Evolutionary conservation across 1,140 invertebrate species (phyloP).

Genomic region (Brachionus calyciflorus): DNA sequence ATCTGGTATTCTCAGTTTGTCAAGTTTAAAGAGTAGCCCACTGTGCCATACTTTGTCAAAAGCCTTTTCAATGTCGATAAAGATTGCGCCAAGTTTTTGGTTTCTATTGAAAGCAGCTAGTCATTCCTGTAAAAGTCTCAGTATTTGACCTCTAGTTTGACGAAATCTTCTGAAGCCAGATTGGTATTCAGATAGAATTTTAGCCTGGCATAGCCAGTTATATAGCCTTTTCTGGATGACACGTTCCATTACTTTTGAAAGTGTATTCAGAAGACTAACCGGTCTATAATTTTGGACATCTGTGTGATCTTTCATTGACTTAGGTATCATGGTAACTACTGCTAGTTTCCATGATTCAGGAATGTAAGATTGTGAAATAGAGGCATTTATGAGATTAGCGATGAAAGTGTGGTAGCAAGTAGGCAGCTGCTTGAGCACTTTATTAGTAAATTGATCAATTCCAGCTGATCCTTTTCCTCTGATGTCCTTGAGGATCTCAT

Average conservation of each 20-base stretch:
- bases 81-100: conserved; percentile 50
- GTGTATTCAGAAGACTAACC: conserved; percentile 34
- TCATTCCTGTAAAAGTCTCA: conserved; percentile 54
- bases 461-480: conserved; percentile 3
- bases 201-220: neutral
- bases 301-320: conserved; percentile 44
- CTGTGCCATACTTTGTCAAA: conserved; percentile 58
- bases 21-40: neutral
- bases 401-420: neutral
- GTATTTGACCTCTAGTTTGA: conserved; percentile 54
- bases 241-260: conserved; percentile 45
- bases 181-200: conserved; percentile 28
- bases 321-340: conserved; percentile 26
- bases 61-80: conserved; percentile 59
- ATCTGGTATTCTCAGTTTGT: no score
- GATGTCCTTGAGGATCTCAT: neutral
- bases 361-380: neutral
- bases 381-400: neutral
- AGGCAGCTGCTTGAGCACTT: conserved; percentile 4
- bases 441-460: neutral
- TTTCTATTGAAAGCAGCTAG: conserved; percentile 52
- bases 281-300: conserved; percentile 46
- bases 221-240: conserved; percentile 40
- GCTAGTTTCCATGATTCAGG: conserved; percentile 47
- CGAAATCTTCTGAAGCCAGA: conserved; percentile 53